phyloP scores from a whole-genome alignment of 92 coral and sea anemone genomes.

The Palythoa grandis region DNA sequence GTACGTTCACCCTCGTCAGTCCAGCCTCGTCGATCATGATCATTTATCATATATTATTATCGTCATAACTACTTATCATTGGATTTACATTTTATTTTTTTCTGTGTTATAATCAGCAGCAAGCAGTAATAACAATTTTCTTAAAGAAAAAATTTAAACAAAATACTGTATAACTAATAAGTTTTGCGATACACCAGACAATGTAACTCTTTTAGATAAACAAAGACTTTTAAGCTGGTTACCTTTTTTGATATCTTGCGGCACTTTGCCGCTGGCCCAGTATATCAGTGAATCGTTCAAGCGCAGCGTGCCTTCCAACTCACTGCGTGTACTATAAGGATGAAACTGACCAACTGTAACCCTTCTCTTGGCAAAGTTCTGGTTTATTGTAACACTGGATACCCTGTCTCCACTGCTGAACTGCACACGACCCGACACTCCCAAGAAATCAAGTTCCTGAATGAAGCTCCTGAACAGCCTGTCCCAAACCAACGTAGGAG shows the following conservation, averaged over 20 bases:
- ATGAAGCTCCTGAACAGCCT: slow-evolving; percentile 64
- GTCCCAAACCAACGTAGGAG: background rate
- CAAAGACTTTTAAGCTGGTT: background rate
- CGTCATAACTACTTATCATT: too few species aligned
- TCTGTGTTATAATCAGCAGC: too few species aligned
- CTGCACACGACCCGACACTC: slow-evolving; percentile 86
- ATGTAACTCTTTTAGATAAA: too few species aligned
- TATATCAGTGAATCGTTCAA: slow-evolving; percentile 54
- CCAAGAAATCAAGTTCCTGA: slow-evolving; percentile 66
- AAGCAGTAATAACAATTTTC: too few species aligned
- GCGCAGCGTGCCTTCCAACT: slow-evolving; percentile 47
- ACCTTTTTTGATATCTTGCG: slow-evolving; percentile 65
- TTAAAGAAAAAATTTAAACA: too few species aligned
- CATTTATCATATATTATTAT: too few species aligned
- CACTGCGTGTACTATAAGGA: slow-evolving; percentile 32
- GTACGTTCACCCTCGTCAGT: too few species aligned
- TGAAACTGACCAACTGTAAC: slow-evolving; percentile 68
- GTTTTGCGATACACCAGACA: too few species aligned
- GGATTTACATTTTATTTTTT: too few species aligned
- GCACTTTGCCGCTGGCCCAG: slow-evolving; percentile 72
- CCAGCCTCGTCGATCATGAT: too few species aligned
- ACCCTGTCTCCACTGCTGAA: slow-evolving; percentile 76
- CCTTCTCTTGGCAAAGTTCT: slow-evolving; percentile 66
- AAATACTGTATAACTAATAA: too few species aligned
- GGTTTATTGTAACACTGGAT: slow-evolving; percentile 67